phyloP scores from a whole-genome alignment of 2,113 vertebrate species.

The Glaucomys volans region DNA sequence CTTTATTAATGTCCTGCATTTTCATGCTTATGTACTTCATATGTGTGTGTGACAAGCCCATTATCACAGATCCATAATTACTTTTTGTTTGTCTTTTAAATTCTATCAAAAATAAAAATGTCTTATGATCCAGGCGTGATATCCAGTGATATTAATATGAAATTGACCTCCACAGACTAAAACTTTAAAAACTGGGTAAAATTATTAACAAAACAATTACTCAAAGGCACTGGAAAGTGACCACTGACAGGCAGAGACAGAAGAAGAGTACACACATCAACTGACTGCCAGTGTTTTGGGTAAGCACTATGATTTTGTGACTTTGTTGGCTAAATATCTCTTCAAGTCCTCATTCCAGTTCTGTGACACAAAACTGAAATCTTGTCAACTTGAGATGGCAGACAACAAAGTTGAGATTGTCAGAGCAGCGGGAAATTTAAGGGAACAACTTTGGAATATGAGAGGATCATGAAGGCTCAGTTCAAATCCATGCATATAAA shows the following conservation, averaged over 20 bases:
- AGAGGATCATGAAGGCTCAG: not conserved
- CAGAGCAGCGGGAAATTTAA: slow-evolving; percentile 8
- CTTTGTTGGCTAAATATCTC: slow-evolving; percentile 1
- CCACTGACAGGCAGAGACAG: not conserved
- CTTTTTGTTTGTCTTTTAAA: slow-evolving; percentile 18
- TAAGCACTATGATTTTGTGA: slow-evolving; percentile 1
- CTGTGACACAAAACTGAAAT: slow-evolving; percentile 39
- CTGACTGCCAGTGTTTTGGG: not conserved
- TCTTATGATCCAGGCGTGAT: not conserved
- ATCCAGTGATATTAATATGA: not conserved
- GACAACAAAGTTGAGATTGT: slow-evolving; percentile 30
- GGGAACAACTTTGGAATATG: not conserved
- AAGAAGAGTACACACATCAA: not conserved
- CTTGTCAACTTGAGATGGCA: slow-evolving; percentile 3
- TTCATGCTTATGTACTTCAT: not conserved
- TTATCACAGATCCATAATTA: not conserved
- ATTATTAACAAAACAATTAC: slow-evolving; percentile 11
- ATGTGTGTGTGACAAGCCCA: not conserved
- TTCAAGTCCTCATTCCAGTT: not conserved
- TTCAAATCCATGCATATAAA: not conserved
- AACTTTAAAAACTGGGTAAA: not conserved
- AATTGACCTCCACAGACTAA: not conserved
- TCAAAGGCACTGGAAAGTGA: slow-evolving; percentile 4
- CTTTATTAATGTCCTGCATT: not conserved
- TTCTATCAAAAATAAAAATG: not conserved